These are phyloP conservation scores for Bedellia somnulentella DNA, from an alignment of 2,888 invertebrate genomes.

Conservation along the genomic window DNA sequence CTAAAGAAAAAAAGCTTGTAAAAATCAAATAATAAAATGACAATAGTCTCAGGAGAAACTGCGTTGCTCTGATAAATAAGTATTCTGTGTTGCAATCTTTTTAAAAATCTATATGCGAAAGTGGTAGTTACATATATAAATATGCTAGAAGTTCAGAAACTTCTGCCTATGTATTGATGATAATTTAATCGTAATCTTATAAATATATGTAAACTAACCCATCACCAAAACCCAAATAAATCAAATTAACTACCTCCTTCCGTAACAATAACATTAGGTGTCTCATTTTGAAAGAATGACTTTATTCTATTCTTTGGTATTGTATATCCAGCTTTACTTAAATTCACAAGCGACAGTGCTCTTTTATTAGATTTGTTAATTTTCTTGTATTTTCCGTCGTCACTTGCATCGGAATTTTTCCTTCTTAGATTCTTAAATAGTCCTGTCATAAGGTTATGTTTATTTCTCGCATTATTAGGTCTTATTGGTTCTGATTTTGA, in stretches of 20 bases:
- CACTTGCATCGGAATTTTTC: conserved; percentile 39
- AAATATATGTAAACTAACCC: no score
- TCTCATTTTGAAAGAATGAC: conserved; percentile 47
- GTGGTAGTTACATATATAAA: no score
- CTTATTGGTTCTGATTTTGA: conserved; percentile 33
- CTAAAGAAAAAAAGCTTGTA: no score
- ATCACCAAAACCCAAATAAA: no score
- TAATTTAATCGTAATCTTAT: no score
- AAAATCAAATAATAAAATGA: no score
- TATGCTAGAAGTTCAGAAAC: no score
- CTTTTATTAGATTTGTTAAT: conserved; percentile 50
- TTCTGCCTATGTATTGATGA: no score
- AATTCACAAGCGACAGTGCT: conserved; percentile 37
- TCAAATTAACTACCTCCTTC: conserved; percentile 48
- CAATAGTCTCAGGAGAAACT: no score
- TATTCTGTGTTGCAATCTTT: no score
- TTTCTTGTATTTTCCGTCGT: conserved; percentile 50
- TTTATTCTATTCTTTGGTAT: conserved; percentile 36
- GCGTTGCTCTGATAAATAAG: no score
- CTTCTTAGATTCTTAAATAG: conserved; percentile 36
- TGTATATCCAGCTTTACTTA: conserved; percentile 35
- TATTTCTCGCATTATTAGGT: conserved; percentile 27
- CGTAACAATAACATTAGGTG: conserved; percentile 50
- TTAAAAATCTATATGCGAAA: no score
- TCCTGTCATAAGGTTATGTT: conserved; percentile 33